Conservation (phyloP, 2,113 vertebrate genomes). For the Lampris incognitus region DNA sequence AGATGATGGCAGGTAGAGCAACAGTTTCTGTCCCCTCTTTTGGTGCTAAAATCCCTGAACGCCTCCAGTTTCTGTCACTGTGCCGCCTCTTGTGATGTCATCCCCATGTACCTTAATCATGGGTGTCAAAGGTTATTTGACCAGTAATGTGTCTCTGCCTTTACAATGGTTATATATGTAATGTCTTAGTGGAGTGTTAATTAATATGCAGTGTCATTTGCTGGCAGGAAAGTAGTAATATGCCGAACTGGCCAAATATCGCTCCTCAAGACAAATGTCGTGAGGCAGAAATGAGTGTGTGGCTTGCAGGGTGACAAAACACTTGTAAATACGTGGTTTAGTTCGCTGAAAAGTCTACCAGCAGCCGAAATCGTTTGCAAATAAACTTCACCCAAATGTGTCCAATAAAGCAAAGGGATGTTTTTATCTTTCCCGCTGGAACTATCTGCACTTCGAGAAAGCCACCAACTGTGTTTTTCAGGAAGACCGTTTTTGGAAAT, state of each 20-base stretch:
- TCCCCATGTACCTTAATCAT: background rate
- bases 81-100: background rate
- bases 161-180: conserved; percentile 4
- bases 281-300: conserved; percentile 48
- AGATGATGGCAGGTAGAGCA: conserved; percentile 94
- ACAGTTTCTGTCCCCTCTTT: background rate
- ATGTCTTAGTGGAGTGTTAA: conserved; percentile 21
- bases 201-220: conserved; percentile 47
- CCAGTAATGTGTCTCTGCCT: background rate
- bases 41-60: background rate
- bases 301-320: conserved; percentile 45
- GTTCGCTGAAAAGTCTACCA: conserved; percentile 6
- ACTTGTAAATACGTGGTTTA: conserved; percentile 32
- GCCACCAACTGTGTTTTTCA: conserved; percentile 57
- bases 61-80: background rate
- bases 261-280: conserved; percentile 63
- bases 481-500: conserved; percentile 46
- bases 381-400: background rate
- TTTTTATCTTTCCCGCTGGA: conserved; percentile 13
- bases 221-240: conserved; percentile 42
- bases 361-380: conserved; percentile 17
- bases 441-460: conserved; percentile 2
- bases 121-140: background rate
- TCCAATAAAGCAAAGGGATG: background rate
- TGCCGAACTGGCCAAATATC: conserved; percentile 24